These are phyloP conservation scores for Myotis daubentonii DNA, from an alignment of 2,797 vertebrate genomes.

Conservation along the genomic window DNA sequence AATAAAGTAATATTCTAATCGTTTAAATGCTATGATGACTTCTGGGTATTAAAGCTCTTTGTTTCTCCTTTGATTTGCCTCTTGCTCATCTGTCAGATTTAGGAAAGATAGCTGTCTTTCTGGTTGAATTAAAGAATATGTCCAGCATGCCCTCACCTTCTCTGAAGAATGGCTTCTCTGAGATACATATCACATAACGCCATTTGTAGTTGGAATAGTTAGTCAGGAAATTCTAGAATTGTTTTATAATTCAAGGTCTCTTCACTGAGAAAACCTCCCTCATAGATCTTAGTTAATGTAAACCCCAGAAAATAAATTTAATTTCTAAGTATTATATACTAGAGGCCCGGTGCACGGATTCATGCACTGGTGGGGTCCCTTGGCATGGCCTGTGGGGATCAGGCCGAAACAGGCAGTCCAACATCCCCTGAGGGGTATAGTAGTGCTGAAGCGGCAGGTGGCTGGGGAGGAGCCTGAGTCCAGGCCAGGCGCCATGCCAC, in stretches of 20 bases:
- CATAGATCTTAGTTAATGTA: background rate
- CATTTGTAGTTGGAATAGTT: background rate
- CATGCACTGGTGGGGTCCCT: too few species aligned
- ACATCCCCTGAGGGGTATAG: too few species aligned
- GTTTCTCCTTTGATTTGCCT: background rate
- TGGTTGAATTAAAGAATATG: conserved; percentile 21
- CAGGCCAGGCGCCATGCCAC: too few species aligned
- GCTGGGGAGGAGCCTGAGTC: too few species aligned
- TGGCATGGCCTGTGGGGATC: too few species aligned
- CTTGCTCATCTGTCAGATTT: conserved; percentile 39
- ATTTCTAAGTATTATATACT: background rate
- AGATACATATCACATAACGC: background rate
- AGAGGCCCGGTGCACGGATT: too few species aligned
- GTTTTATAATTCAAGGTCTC: background rate
- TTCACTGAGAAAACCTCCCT: background rate
- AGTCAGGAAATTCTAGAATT: background rate
- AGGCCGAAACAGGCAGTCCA: too few species aligned
- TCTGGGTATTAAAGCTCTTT: conserved; percentile 51
- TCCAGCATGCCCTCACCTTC: background rate
- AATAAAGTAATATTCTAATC: conserved; percentile 85
- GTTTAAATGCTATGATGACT: conserved; percentile 82
- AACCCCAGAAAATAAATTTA: background rate
- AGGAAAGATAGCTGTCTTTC: conserved; percentile 17
- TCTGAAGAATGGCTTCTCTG: background rate
- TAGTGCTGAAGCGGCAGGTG: too few species aligned